phyloP scores from a whole-genome alignment of 1,140 invertebrate genomes.

The Caenorhabditis inopinata region DNA sequence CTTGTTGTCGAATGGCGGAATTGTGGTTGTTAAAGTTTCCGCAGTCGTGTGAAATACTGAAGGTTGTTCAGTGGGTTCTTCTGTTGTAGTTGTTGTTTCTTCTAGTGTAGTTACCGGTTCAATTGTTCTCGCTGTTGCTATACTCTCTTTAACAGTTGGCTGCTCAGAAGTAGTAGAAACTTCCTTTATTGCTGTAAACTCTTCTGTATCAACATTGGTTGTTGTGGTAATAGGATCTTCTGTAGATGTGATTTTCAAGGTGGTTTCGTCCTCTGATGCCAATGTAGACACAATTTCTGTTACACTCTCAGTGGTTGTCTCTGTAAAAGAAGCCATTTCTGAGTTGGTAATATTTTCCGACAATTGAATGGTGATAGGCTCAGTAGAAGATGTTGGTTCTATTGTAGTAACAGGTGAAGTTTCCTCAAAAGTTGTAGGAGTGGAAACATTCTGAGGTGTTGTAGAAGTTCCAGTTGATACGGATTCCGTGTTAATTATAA shows the following conservation, averaged over 20 bases:
- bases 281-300: background rate
- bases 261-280: background rate
- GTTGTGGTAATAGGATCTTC: background rate
- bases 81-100: background rate
- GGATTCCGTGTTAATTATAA: too few relatives aligned
- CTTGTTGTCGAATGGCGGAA: background rate
- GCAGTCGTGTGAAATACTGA: too few relatives aligned
- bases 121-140: background rate
- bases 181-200: background rate
- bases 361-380: background rate
- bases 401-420: background rate
- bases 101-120: background rate
- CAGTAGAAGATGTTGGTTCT: background rate
- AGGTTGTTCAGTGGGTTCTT: background rate
- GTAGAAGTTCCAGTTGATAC: background rate
- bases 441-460: too few relatives aligned
- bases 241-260: background rate
- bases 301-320: background rate
- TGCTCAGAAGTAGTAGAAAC: background rate
- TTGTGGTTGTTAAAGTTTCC: background rate
- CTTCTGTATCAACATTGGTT: background rate
- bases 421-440: background rate
- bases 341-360: too few relatives aligned
- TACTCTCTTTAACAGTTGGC: too few relatives aligned
- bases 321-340: too few relatives aligned